Evolutionary conservation across 2,113 vertebrate species (phyloP).

Genomic region (Nycticebus coucang): DNA sequence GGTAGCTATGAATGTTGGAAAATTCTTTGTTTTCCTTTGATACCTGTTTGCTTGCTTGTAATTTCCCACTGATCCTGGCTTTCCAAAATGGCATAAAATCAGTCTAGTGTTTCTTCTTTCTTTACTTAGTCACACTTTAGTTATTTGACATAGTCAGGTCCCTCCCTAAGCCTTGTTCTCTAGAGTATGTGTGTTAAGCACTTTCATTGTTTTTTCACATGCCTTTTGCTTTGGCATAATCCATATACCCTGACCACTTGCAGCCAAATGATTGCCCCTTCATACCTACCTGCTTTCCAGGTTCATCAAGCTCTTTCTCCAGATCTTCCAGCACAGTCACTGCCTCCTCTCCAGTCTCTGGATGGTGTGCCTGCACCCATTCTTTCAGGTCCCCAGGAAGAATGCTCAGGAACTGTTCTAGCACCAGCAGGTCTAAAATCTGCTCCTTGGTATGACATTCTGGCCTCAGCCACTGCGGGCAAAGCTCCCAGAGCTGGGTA

Average conservation of each 20-base stretch:
- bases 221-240: not conserved
- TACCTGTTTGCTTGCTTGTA: not conserved
- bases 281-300: constrained; percentile 55
- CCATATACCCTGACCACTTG: not conserved
- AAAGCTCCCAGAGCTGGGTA: constrained; percentile 30
- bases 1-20: not conserved
- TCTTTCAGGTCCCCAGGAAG: constrained; percentile 55
- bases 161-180: not conserved
- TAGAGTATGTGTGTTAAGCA: not conserved
- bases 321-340: constrained; percentile 49
- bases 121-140: not conserved
- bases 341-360: constrained; percentile 52
- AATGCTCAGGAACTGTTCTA: constrained; percentile 64
- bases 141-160: not conserved
- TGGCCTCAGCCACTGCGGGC: constrained; percentile 57
- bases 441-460: constrained; percentile 64
- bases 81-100: not conserved
- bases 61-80: not conserved
- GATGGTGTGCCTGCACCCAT: constrained; percentile 58
- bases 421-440: constrained; percentile 65
- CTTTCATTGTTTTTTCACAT: not conserved
- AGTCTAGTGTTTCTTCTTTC: not conserved
- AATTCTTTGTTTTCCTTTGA: not conserved
- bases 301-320: constrained; percentile 55
- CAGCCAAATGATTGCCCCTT: not conserved